Evolutionary conservation across 2,888 invertebrate species (phyloP), one percentile per base, ranked within the genome.

Genomic region (Eupelmus urozonus): DNA sequence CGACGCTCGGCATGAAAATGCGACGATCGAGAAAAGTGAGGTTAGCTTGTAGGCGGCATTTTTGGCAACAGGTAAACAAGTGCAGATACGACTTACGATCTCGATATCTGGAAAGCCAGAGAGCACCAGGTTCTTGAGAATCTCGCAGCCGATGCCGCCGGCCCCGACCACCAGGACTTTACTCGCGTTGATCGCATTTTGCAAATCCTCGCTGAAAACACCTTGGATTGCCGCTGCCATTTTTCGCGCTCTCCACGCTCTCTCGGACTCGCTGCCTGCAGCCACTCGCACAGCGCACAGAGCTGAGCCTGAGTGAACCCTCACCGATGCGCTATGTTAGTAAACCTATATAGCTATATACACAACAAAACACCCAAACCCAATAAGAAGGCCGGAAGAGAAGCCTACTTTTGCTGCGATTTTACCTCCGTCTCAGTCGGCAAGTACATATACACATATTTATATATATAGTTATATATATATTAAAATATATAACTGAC

Each of bases 141-240:
- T 93, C 91, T 99, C 99, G 91, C 99, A 99, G 81, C 99, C 99
- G 86, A 99, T 99, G 77, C 99, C 99, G 82, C 99, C 99, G 85
- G 99, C 99, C 72, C 99, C 99, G 29, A 97, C 96, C 18, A 97
- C 94, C 80, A 97, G 91, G 66, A 97, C 91, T 91, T 96, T 96
- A 13, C 95, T 93, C 82, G 92, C 91, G 27, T 92, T 91, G 80
- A 96, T 93, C 63, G 93, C 91, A 85, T 93, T 92, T 80, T 93
- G 93, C 80, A 95, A 89, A 85, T 93, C 92, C 79, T 92, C 91
- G 76, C 92, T 92, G 74, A 95, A 93, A 84, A 95, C 93, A 81
- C 94, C 94, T 82, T 93, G 91, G 83, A 94, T 91, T 81, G 92
- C 90, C 71, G 94, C 93, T 85, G 94, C 94, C 94, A 94, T 95